Conservation (phyloP, 1,140 invertebrate genomes). For the Apis cerana region DNA sequence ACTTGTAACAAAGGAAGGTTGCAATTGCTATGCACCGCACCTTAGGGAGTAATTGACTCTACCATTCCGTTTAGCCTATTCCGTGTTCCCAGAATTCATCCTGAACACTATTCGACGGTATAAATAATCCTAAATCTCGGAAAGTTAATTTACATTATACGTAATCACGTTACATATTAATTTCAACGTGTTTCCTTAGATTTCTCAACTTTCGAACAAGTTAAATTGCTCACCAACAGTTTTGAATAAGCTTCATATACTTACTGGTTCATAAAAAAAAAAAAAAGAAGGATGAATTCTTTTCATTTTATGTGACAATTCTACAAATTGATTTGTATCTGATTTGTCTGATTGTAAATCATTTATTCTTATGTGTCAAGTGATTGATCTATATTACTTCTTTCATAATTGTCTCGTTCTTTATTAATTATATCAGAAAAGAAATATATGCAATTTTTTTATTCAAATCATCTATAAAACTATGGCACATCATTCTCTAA, state of each 20-base stretch:
- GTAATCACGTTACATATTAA: neutral
- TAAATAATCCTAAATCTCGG: conserved; percentile 18
- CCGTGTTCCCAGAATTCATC: neutral
- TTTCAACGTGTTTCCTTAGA: neutral
- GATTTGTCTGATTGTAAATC: too few species aligned
- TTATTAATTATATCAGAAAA: too few species aligned
- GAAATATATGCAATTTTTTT: too few species aligned
- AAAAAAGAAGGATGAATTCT: too few species aligned
- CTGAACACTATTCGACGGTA: neutral
- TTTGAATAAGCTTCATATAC: neutral
- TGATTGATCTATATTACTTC: too few species aligned
- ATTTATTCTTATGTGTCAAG: too few species aligned
- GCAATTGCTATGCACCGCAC: conserved; percentile 29
- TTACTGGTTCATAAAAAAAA: too few species aligned
- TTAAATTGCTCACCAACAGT: too few species aligned
- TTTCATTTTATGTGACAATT: too few species aligned
- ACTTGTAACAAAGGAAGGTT: conserved; percentile 37
- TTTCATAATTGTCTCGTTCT: too few species aligned
- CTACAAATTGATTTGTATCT: too few species aligned
- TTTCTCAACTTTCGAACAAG: too few species aligned
- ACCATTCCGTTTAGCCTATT: neutral
- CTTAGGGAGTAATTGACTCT: conserved; percentile 37
- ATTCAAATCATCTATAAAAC: neutral
- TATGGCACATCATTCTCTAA: neutral
- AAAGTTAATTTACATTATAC: neutral